A percentile compares a stretch with the other conserved stretches of the same genome.
These are phyloP conservation scores for Discoglossus pictus DNA, from an alignment of 2,797 vertebrate species.

Conservation along the genomic window DNA sequence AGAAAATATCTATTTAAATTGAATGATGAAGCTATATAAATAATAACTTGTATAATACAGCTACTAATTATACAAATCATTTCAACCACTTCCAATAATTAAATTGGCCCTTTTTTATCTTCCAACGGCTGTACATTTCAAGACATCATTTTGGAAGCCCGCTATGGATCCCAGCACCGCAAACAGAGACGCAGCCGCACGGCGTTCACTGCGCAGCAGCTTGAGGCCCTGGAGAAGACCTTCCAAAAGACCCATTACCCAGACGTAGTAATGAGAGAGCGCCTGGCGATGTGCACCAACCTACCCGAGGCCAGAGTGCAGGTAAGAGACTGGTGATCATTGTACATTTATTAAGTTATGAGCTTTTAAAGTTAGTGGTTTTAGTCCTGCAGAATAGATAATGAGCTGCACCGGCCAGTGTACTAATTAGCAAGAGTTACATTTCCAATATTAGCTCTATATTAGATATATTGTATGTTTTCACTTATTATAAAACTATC, in stretches of 20 bases:
- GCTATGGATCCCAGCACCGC: slow-evolving; percentile 97
- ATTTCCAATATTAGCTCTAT: too few relatives aligned
- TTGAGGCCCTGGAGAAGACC: slow-evolving; percentile 97
- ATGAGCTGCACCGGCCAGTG: too few relatives aligned
- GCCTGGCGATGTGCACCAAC: slow-evolving; percentile 98
- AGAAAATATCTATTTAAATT: too few relatives aligned
- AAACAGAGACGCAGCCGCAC: slow-evolving; percentile 97
- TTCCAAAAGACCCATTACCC: slow-evolving; percentile 99
- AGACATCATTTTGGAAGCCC: slow-evolving; percentile 99
- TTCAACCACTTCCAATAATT: slow-evolving; percentile 77
- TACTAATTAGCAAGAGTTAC: too few relatives aligned
- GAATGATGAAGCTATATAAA: too few relatives aligned
- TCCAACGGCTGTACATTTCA: slow-evolving; percentile 97
- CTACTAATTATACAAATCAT: slow-evolving; percentile 16
- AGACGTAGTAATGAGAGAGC: slow-evolving; percentile 96
- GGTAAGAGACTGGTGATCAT: slow-evolving; percentile 79
- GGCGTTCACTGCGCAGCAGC: slow-evolving; percentile 95
- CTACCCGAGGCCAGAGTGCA: slow-evolving; percentile 97
- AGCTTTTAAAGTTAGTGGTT: too few relatives aligned
- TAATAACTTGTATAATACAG: too few relatives aligned
- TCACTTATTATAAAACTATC: too few relatives aligned
- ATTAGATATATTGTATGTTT: too few relatives aligned
- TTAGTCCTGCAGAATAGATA: too few relatives aligned
- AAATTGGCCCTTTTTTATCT: slow-evolving; percentile 88
- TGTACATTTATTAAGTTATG: too few relatives aligned